Evolutionary conservation across 64 coral and sea anemone genomes (phyloP).

Genomic region (Montipora foliosa): DNA sequence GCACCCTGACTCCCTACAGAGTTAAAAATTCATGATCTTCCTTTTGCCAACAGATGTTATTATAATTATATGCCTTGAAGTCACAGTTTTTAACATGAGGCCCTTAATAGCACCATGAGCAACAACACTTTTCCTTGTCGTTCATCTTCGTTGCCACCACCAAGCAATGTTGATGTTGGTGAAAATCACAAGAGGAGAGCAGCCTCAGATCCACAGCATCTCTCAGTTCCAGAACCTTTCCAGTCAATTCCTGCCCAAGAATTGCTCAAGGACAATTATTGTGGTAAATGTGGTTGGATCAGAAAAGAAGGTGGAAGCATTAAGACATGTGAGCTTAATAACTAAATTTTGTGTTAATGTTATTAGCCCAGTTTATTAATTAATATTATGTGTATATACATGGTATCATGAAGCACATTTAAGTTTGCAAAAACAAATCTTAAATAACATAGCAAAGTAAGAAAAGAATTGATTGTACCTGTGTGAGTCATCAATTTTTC

Average conservation of each 20-base stretch:
- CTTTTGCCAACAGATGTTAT: too few relatives aligned
- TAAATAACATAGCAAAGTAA: too few relatives aligned
- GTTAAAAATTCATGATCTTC: too few relatives aligned
- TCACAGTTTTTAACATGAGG: too few relatives aligned
- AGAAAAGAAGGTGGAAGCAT: constrained; percentile 56
- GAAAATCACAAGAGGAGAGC: not conserved
- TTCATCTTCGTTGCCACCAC: not conserved
- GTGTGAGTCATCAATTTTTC: too few relatives aligned
- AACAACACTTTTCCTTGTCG: not conserved
- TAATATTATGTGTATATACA: too few relatives aligned
- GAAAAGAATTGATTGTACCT: too few relatives aligned
- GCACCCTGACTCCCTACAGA: too few relatives aligned
- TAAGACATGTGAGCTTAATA: constrained; percentile 47
- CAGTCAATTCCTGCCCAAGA: constrained; percentile 61
- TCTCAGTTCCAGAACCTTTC: constrained; percentile 46
- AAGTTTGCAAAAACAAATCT: too few relatives aligned
- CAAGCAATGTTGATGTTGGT: not conserved
- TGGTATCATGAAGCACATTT: too few relatives aligned
- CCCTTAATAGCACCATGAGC: not conserved
- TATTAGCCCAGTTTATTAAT: too few relatives aligned
- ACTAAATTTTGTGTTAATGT: not conserved
- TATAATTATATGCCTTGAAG: too few relatives aligned
- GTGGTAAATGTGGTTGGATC: constrained; percentile 61
- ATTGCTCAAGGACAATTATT: constrained; percentile 55
- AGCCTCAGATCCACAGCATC: not conserved